A percentile compares a stretch with the other conserved stretches of the same genome.
Evolutionary conservation across 2,888 invertebrate genomes (phyloP).

Genomic region (Patella depressa): DNA sequence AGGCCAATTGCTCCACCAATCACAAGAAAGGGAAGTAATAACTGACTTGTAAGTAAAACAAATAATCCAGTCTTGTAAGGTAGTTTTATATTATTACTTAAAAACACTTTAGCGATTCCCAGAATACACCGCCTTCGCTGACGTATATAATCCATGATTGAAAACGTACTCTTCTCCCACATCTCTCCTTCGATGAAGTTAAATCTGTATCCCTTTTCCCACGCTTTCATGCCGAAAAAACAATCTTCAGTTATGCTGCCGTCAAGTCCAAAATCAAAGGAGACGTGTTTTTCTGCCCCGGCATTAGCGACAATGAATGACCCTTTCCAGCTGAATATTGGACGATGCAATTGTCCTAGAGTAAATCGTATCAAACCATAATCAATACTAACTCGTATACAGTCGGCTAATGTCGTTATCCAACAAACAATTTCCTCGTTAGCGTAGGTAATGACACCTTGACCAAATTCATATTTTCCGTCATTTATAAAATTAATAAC

Average conservation of each 20-base stretch:
- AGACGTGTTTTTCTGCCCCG: slow-evolving; percentile 48
- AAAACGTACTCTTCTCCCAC: slow-evolving; percentile 60
- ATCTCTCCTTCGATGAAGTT: slow-evolving; percentile 59
- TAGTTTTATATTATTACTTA: slow-evolving; percentile 45
- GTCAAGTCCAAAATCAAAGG: slow-evolving; percentile 58
- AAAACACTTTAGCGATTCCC: slow-evolving; percentile 50
- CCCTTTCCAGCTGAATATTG: slow-evolving; percentile 60
- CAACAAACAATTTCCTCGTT: slow-evolving; percentile 55
- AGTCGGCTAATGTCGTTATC: slow-evolving; percentile 54
- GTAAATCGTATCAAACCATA: slow-evolving; percentile 49
- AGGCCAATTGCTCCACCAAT: slow-evolving; percentile 15
- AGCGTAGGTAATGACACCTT: slow-evolving; percentile 58
- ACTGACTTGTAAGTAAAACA: no score
- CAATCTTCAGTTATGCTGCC: slow-evolving; percentile 61
- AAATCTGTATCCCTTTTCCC: slow-evolving; percentile 53
- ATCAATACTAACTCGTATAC: slow-evolving; percentile 54
- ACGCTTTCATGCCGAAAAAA: slow-evolving; percentile 56
- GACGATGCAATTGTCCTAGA: slow-evolving; percentile 47
- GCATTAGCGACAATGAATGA: slow-evolving; percentile 55
- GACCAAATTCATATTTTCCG: slow-evolving; percentile 54
- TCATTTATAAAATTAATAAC: slow-evolving; percentile 54
- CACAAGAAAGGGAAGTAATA: no score
- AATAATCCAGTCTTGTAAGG: slow-evolving; percentile 42
- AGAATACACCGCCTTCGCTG: slow-evolving; percentile 56
- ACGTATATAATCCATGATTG: slow-evolving; percentile 48